Percentiles rank a stretch among this genome's conserved stretches.
Conservation (phyloP, 2,113 vertebrate species). For the Prochilodus magdalenae region DNA sequence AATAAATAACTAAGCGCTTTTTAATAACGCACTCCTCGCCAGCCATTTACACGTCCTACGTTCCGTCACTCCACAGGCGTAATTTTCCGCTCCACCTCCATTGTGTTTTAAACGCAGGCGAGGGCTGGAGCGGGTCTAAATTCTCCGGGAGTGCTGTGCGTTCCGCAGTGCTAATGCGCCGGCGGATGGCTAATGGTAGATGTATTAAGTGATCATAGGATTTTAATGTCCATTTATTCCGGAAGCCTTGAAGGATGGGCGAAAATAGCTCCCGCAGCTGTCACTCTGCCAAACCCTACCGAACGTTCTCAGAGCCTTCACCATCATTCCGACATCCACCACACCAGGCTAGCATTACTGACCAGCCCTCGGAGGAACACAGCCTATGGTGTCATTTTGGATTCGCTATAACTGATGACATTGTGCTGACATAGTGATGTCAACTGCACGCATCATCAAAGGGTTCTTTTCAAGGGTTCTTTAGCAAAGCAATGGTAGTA, state of each 20-base stretch:
- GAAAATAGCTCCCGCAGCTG: slow-evolving; percentile 61
- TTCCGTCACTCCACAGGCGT: background rate
- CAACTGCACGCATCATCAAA: too few species aligned
- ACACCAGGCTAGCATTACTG: too few species aligned
- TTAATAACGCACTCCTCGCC: background rate
- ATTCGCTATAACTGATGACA: too few species aligned
- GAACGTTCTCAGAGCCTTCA: background rate
- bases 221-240: slow-evolving; percentile 76
- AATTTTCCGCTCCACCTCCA: background rate
- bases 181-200: slow-evolving; percentile 71
- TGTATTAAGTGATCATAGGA: slow-evolving; percentile 71
- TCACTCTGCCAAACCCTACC: slow-evolving; percentile 41
- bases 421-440: too few species aligned
- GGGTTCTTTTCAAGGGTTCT: too few species aligned
- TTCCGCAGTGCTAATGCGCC: slow-evolving; percentile 66
- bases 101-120: background rate
- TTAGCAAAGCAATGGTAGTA: too few species aligned
- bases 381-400: too few species aligned
- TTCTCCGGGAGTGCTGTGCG: slow-evolving; percentile 20
- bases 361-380: too few species aligned
- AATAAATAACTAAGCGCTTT: background rate
- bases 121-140: background rate
- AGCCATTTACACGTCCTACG: background rate
- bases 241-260: slow-evolving; percentile 63
- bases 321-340: background rate